These are phyloP conservation scores for Lepus oiostolus DNA, from an alignment of 2,797 vertebrate genomes.

Conservation along the genomic window DNA sequence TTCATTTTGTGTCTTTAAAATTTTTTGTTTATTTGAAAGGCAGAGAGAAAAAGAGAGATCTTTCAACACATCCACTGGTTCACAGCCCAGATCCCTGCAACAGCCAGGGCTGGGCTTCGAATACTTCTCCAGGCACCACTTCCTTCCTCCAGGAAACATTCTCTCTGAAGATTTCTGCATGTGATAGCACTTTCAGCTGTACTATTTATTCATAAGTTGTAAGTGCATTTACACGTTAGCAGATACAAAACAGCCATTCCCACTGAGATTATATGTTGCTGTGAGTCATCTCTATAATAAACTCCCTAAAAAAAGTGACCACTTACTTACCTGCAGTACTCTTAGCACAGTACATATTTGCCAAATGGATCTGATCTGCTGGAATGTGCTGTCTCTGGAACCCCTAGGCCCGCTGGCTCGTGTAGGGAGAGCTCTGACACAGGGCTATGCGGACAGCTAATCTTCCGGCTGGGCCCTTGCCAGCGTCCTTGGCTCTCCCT, in stretches of 20 bases:
- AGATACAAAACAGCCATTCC: neutral
- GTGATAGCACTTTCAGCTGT: slow-evolving; percentile 28
- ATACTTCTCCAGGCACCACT: neutral
- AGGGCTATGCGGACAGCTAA: neutral
- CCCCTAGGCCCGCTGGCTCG: neutral
- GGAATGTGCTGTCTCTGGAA: neutral
- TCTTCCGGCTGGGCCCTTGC: neutral
- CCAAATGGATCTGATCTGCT: neutral
- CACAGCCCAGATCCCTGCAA: too few species aligned
- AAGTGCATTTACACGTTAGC: neutral
- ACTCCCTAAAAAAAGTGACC: neutral
- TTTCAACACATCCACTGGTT: too few species aligned
- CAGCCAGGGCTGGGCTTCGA: neutral
- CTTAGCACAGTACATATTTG: neutral
- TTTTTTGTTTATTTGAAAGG: too few species aligned
- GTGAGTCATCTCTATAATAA: slow-evolving; percentile 3
- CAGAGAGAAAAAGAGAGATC: too few species aligned
- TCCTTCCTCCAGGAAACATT: slow-evolving; percentile 34
- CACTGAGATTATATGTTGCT: neutral
- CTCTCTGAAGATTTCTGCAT: slow-evolving; percentile 32
- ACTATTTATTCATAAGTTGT: neutral
- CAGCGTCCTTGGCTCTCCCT: slow-evolving; percentile 32
- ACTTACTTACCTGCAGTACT: neutral
- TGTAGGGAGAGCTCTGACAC: neutral
- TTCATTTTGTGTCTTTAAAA: too few species aligned